Evolutionary conservation across 2,113 vertebrate genomes (phyloP), one percentile per base, ranked within the genome.

Genomic region (Coreoperca whiteheadi): DNA sequence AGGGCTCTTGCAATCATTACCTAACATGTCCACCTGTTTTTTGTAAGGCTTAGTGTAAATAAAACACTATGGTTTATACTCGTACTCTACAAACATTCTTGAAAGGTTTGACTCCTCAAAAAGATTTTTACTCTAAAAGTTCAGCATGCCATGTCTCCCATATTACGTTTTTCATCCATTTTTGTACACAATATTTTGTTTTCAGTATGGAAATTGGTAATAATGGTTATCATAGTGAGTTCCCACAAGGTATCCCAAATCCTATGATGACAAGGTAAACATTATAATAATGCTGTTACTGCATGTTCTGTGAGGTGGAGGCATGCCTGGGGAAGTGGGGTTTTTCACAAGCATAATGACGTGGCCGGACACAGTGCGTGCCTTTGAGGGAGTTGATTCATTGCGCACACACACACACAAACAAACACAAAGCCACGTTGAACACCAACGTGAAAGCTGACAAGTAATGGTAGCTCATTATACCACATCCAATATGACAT

Each of bases 201-300:
- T 91, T 91, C 97, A 98, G 97, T 97, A 94, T 96, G 89, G 96
- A 97, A 98, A 97, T 96, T 96, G 95, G 96, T 98, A 97, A 96
- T 97, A 96, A 97, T 97, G 97, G 97, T 98, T 99, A 99, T 97
- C 97, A 97, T 97, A 98, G 96, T 96, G 96, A 97, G 85, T 93
- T 89, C 91, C 95, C 96, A 88, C 96, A 96, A 95, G 96, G 96
- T 97, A 95, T 97, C 95, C 96, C 95, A 94, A 97, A 96, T 92
- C 96, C 96, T 92, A 89, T 96, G 92, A 96, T 96, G 95, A 95
- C 95, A 94, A 99, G 97, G 97, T 98, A 99, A 95, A 89, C 8
- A 8, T 57, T 65, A 46, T 41, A 28, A 46, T 57, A 76, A 74
- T 81, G 43, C 53, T 85, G 16, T 77, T 80, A 59, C 80, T 95